These are phyloP conservation scores for Agrypnus murinus DNA, from an alignment of 2,888 invertebrate genomes.

Conservation along the genomic window DNA sequence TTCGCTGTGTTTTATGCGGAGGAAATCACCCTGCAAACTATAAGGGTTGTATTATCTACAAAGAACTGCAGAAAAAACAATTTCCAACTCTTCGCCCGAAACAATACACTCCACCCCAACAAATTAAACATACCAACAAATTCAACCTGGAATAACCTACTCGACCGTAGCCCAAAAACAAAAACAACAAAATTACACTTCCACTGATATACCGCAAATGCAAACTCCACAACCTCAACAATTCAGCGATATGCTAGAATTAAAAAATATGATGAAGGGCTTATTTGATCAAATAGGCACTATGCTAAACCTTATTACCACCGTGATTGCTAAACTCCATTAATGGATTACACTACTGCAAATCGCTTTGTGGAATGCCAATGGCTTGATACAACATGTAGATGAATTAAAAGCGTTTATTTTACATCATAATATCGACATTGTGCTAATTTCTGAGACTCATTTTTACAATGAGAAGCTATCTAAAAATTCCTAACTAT, in stretches of 20 bases:
- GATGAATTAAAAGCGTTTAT: slow-evolving; percentile 49
- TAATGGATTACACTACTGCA: slow-evolving; percentile 36
- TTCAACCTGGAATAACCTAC: slow-evolving; percentile 18
- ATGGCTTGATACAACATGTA: slow-evolving; percentile 44
- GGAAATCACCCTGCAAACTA: too few relatives aligned
- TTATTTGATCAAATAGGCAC: slow-evolving; percentile 25
- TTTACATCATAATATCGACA: slow-evolving; percentile 43
- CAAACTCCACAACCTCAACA: slow-evolving; percentile 1
- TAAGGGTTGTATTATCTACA: too few relatives aligned
- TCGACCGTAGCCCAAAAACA: not conserved
- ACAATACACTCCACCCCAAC: slow-evolving; percentile 28
- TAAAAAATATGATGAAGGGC: slow-evolving; percentile 36
- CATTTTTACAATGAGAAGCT: slow-evolving; percentile 19
- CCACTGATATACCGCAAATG: not conserved
- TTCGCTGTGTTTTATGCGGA: too few relatives aligned
- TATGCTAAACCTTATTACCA: slow-evolving; percentile 24
- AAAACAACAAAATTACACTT: slow-evolving; percentile 4
- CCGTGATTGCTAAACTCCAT: slow-evolving; percentile 34
- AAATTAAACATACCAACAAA: slow-evolving; percentile 16
- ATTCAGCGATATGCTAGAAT: slow-evolving; percentile 14
- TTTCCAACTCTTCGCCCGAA: slow-evolving; percentile 25
- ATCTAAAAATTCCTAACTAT: slow-evolving; percentile 9
- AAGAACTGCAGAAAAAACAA: slow-evolving; percentile 27
- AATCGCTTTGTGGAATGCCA: slow-evolving; percentile 50
- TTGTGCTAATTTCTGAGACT: slow-evolving; percentile 48